A percentile compares a stretch with the other conserved stretches of the same genome.
Evolutionary conservation across 2,113 vertebrate genomes (phyloP).

Genomic region (Ascaphus truei): DNA sequence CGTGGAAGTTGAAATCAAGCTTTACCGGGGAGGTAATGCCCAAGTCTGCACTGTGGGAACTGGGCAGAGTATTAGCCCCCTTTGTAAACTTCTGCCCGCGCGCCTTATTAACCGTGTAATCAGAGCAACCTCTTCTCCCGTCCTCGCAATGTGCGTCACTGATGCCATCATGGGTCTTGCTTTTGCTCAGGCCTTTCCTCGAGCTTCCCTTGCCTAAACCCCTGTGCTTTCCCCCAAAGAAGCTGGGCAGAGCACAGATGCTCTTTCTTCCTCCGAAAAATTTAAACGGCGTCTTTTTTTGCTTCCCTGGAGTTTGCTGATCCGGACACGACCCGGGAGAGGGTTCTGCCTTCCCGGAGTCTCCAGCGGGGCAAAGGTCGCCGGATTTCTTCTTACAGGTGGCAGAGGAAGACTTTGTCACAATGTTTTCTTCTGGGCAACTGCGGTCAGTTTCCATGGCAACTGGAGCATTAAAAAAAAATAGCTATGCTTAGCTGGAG

Average conservation of each 20-base stretch:
- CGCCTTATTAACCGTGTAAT: neutral
- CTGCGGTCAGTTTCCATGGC: conserved; percentile 68
- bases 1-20: conserved; percentile 43
- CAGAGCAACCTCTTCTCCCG: conserved; percentile 2
- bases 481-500: conserved; percentile 37
- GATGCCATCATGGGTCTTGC: conserved; percentile 85
- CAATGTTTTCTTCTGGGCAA: conserved; percentile 45
- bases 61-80: conserved; percentile 39
- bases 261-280: conserved; percentile 88
- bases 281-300: conserved; percentile 84
- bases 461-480: conserved; percentile 1
- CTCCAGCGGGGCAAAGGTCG: neutral
- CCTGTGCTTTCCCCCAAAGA: conserved; percentile 83
- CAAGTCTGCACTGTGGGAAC: conserved; percentile 57
- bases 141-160: conserved; percentile 61
- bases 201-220: conserved; percentile 66
- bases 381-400: conserved; percentile 38
- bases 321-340: conserved; percentile 41
- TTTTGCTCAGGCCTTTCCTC: conserved; percentile 83
- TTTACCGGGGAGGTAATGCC: conserved; percentile 37
- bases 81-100: conserved; percentile 13
- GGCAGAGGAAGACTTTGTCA: conserved; percentile 40
- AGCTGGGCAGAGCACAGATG: conserved; percentile 89
- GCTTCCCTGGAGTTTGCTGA: conserved; percentile 70
- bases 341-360: neutral